A percentile compares a stretch with the other conserved stretches of the same genome.
Evolutionary conservation across 2,113 vertebrate species (phyloP).

Genomic region (Kryptolebias marmoratus): DNA sequence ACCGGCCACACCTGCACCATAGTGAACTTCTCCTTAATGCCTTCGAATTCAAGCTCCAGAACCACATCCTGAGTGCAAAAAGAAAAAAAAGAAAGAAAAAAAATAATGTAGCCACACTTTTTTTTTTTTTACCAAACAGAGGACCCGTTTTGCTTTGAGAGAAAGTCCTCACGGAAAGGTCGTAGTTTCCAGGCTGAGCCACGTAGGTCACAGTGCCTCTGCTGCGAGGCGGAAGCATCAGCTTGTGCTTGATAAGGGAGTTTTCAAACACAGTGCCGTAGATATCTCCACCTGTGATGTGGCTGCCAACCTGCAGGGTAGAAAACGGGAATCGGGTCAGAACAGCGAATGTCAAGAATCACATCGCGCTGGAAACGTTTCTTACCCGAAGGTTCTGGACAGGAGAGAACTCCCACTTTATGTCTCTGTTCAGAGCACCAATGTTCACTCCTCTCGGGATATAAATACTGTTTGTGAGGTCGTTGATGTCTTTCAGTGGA

Average conservation of each 20-base stretch:
- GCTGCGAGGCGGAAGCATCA: slow-evolving; percentile 94
- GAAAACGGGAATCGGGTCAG: neutral
- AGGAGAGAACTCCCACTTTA: slow-evolving; percentile 95
- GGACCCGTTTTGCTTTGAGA: neutral
- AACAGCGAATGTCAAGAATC: neutral
- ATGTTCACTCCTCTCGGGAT: slow-evolving; percentile 97
- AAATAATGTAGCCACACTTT: too few relatives aligned
- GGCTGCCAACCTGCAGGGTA: slow-evolving; percentile 88
- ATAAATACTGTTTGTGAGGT: slow-evolving; percentile 93
- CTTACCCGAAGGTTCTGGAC: slow-evolving; percentile 88
- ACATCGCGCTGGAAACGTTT: neutral
- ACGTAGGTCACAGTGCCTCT: slow-evolving; percentile 94
- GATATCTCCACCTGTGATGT: slow-evolving; percentile 96
- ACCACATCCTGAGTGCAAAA: slow-evolving; percentile 87
- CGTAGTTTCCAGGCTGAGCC: slow-evolving; percentile 93
- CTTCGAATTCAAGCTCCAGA: slow-evolving; percentile 95
- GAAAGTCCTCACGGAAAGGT: slow-evolving; percentile 88
- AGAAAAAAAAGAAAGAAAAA: neutral
- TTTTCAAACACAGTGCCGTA: slow-evolving; percentile 93
- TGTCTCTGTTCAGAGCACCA: slow-evolving; percentile 90
- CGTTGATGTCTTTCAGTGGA: slow-evolving; percentile 93
- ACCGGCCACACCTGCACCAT: slow-evolving; percentile 99
- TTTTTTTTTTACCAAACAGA: neutral
- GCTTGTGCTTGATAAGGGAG: slow-evolving; percentile 94
- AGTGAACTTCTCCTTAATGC: slow-evolving; percentile 93